These are phyloP conservation scores for Eclectus roratus DNA, from an alignment of 2,113 vertebrate species.

Conservation along the genomic window DNA sequence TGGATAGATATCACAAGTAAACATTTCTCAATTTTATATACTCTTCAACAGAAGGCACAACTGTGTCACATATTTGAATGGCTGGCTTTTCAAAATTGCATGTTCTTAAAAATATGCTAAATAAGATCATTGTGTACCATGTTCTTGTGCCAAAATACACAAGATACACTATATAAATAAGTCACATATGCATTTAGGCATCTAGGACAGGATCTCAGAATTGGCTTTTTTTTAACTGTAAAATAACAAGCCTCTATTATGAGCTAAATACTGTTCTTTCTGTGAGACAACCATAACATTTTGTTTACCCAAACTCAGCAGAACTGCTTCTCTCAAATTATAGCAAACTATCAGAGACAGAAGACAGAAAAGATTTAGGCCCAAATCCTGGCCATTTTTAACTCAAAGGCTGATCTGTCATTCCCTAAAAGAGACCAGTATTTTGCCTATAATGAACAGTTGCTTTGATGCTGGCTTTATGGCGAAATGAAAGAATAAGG, in stretches of 20 bases:
- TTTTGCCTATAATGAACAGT: constrained; percentile 11
- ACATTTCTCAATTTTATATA: constrained; percentile 25
- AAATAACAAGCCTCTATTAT: constrained; percentile 10
- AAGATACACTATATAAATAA: neutral
- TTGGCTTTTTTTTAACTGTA: neutral
- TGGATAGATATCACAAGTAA: neutral
- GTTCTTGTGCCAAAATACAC: constrained; percentile 38
- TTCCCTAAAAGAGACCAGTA: neutral
- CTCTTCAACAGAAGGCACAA: constrained; percentile 8
- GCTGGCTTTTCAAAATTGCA: neutral
- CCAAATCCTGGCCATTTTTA: neutral
- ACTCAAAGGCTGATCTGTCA: neutral
- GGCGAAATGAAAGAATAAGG: neutral
- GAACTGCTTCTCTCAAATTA: constrained; percentile 36
- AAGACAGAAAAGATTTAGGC: neutral
- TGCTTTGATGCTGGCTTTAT: neutral
- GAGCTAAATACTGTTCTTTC: constrained; percentile 15
- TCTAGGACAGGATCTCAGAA: neutral
- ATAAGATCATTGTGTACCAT: neutral
- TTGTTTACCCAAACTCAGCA: neutral
- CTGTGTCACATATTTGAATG: neutral
- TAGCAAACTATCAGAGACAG: neutral
- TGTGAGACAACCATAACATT: neutral
- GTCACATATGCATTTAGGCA: neutral
- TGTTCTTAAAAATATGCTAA: constrained; percentile 31